These are phyloP conservation scores for Rhincodon typus DNA, from an alignment of 2,797 vertebrate genomes.

Conservation along the genomic window DNA sequence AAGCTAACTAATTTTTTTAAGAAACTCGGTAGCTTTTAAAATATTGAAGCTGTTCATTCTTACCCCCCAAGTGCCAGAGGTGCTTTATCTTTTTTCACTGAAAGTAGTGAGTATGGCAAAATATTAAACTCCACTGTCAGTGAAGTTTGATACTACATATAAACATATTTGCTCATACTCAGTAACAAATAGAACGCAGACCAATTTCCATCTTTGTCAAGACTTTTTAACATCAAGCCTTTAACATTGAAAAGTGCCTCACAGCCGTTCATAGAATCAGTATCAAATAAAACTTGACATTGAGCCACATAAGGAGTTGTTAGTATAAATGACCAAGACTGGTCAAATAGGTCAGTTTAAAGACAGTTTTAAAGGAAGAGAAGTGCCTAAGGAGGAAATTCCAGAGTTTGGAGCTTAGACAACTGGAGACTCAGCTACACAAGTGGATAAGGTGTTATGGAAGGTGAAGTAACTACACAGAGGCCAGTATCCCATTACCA, in stretches of 20 bases:
- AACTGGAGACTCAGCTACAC: background rate
- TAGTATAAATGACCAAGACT: background rate
- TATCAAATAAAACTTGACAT: background rate
- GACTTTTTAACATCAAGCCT: background rate
- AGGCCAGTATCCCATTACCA: too few species aligned
- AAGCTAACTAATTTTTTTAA: background rate
- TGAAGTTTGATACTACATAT: background rate
- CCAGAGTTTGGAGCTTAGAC: background rate
- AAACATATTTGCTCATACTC: background rate
- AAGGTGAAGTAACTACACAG: too few species aligned
- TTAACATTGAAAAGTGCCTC: background rate
- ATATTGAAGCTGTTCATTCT: background rate
- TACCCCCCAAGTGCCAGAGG: background rate
- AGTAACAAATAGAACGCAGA: background rate
- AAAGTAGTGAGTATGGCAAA: background rate
- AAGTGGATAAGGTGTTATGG: too few species aligned
- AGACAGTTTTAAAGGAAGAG: background rate
- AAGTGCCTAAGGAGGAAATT: background rate
- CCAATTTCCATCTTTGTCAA: background rate
- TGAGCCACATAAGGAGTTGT: too few species aligned
- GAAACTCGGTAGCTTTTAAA: background rate
- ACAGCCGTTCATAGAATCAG: background rate
- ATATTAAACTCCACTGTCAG: background rate
- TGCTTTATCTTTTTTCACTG: background rate
- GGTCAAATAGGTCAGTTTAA: background rate